A percentile compares a stretch with the other conserved stretches of the same genome.
These are phyloP conservation scores for Prinia subflava DNA, from an alignment of 2,113 vertebrate species.

Conservation along the genomic window DNA sequence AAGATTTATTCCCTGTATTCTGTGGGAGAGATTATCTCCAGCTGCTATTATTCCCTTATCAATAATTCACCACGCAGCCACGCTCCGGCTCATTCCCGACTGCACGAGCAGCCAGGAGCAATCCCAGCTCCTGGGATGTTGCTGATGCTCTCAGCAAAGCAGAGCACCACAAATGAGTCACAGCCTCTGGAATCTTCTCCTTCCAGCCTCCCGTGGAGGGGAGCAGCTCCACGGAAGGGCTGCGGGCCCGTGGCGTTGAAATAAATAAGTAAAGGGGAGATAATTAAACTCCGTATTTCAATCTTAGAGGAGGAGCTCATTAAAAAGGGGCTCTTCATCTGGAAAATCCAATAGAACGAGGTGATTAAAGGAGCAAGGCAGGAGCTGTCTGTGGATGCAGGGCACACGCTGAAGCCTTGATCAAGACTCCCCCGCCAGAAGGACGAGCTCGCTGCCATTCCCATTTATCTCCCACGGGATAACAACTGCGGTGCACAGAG, in stretches of 20 bases:
- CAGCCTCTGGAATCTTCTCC: constrained; percentile 1
- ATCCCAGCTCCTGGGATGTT: background rate
- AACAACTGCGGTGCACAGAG: background rate
- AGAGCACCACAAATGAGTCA: constrained; percentile 8
- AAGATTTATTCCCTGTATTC: background rate
- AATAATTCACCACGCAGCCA: constrained; percentile 26
- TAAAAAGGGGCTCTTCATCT: background rate
- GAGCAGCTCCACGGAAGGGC: background rate
- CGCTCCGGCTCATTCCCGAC: background rate
- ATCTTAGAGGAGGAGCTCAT: background rate
- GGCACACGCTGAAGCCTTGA: background rate
- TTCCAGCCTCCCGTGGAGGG: background rate
- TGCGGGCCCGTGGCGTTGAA: fast-evolving
- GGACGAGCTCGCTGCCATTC: background rate
- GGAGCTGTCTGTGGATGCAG: background rate
- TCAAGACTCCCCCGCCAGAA: fast-evolving
- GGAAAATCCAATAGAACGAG: background rate
- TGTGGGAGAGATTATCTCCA: background rate
- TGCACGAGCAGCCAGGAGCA: background rate
- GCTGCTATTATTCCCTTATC: constrained; percentile 7
- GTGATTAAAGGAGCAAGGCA: background rate
- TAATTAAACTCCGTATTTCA: background rate
- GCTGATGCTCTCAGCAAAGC: background rate
- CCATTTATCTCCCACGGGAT: background rate
- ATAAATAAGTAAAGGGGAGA: background rate